Conservation (phyloP, 2,888 invertebrate genomes). For the Ennomos fuscantarius region DNA sequence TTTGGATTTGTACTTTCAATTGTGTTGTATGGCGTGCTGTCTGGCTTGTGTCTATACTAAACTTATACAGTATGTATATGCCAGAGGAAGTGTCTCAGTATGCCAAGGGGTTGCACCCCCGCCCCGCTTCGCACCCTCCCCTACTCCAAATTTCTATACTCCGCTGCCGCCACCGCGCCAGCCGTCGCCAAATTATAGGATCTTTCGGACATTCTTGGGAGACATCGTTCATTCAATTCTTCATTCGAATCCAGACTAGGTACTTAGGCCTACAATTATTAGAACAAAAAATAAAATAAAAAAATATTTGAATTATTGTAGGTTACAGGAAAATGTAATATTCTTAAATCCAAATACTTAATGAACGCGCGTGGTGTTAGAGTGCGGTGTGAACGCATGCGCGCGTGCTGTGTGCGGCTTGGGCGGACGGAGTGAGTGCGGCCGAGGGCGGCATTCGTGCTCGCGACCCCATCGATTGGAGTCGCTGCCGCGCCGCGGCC, state of each 20-base stretch:
- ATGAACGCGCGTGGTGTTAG: conserved; percentile 31
- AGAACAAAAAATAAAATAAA: no score
- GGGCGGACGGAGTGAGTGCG: conserved; percentile 33
- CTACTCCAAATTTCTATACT: conserved; percentile 5
- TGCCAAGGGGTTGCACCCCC: conserved; percentile 10
- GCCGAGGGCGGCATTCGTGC: conserved; percentile 53
- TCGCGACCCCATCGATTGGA: conserved; percentile 59
- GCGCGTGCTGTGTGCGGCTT: conserved; percentile 44
- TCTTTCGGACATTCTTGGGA: neutral
- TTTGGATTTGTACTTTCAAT: neutral
- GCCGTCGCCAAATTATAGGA: neutral
- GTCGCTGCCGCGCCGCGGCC: conserved; percentile 40
- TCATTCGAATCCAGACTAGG: conserved; percentile 2
- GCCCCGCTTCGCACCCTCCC: neutral
- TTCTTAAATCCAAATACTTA: no score
- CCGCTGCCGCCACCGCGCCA: no score
- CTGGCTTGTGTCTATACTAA: neutral
- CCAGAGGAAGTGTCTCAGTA: conserved; percentile 10
- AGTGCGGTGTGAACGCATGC: conserved; percentile 37
- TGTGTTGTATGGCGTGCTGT: neutral
- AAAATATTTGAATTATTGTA: neutral
- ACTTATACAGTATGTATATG: neutral
- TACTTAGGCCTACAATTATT: no score
- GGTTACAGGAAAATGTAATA: no score
- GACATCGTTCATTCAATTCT: no score